Conservation (phyloP, 2,888 invertebrate genomes). For the Nysson spinosus region DNA sequence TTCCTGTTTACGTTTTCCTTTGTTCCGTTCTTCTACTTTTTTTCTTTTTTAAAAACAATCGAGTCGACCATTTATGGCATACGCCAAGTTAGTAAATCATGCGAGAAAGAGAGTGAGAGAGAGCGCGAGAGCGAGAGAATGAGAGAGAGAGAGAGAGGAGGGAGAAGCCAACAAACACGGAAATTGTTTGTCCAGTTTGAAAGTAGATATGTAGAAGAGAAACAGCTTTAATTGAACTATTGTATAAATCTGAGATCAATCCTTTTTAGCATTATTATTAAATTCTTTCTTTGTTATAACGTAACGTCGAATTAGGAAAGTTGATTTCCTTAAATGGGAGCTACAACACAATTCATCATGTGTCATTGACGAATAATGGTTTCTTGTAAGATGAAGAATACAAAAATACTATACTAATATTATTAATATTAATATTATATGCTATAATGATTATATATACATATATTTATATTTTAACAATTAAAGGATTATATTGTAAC, state of each 20-base stretch:
- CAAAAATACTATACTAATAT: constrained; percentile 64
- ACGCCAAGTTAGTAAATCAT: constrained; percentile 54
- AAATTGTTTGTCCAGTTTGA: constrained; percentile 51
- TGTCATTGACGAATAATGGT: constrained; percentile 51
- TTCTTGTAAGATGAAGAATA: constrained; percentile 54
- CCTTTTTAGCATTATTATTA: constrained; percentile 40
- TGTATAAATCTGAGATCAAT: constrained; percentile 50
- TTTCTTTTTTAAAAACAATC: constrained; percentile 48
- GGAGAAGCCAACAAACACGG: constrained; percentile 29
- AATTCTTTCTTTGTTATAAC: constrained; percentile 40
- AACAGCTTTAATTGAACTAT: constrained; percentile 61
- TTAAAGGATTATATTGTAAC: constrained; percentile 72
- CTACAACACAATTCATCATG: constrained; percentile 44
- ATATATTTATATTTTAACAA: constrained; percentile 76
- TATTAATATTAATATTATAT: constrained; percentile 65
- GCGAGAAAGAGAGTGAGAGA: too few relatives aligned
- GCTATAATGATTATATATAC: constrained; percentile 67
- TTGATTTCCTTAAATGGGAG: constrained; percentile 20
- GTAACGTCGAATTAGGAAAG: constrained; percentile 36
- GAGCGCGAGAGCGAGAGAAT: too few relatives aligned
- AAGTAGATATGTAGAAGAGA: constrained; percentile 53
- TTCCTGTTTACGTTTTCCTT: constrained; percentile 56
- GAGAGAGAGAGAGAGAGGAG: too few relatives aligned
- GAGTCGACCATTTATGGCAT: constrained; percentile 49
- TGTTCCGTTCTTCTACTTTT: too few relatives aligned